Percentiles rank a stretch among this genome's conserved stretches.
phyloP scores from a whole-genome alignment of 2,888 invertebrate genomes.

The Pharmacophagus antenor region DNA sequence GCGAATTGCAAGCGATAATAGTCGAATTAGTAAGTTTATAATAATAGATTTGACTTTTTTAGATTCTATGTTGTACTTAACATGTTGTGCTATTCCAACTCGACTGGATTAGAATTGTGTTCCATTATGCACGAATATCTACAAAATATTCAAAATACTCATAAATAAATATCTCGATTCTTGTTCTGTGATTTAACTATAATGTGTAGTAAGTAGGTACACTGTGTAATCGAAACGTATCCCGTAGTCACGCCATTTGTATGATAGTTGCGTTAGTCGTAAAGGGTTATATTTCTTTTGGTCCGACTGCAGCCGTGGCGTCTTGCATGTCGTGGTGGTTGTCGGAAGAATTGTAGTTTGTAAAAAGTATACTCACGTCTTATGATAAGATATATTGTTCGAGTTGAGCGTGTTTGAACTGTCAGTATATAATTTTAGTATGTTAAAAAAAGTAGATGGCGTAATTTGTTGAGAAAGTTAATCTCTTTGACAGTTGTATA shows the following conservation, averaged over 20 bases:
- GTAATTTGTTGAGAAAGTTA: too few relatives aligned
- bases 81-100: too few relatives aligned
- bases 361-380: conserved; percentile 6
- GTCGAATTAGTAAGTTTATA: too few relatives aligned
- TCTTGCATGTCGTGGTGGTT: neutral
- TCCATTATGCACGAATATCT: neutral
- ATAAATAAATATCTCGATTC: conserved; percentile 1
- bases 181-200: conserved; percentile 2
- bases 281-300: conserved; percentile 3
- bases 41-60: too few relatives aligned
- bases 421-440: neutral
- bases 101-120: too few relatives aligned
- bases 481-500: too few relatives aligned
- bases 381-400: conserved; percentile 10
- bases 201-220: neutral
- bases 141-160: conserved; percentile 2
- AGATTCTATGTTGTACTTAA: too few relatives aligned
- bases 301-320: conserved; percentile 21
- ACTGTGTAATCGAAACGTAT: conserved; percentile 2
- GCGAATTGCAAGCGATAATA: neutral
- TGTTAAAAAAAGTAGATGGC: too few relatives aligned
- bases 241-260: conserved; percentile 6
- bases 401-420: neutral
- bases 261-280: conserved; percentile 3
- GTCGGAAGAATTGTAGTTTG: neutral